Conservation (phyloP, 2,888 invertebrate genomes). For the Brenthis hecate region DNA sequence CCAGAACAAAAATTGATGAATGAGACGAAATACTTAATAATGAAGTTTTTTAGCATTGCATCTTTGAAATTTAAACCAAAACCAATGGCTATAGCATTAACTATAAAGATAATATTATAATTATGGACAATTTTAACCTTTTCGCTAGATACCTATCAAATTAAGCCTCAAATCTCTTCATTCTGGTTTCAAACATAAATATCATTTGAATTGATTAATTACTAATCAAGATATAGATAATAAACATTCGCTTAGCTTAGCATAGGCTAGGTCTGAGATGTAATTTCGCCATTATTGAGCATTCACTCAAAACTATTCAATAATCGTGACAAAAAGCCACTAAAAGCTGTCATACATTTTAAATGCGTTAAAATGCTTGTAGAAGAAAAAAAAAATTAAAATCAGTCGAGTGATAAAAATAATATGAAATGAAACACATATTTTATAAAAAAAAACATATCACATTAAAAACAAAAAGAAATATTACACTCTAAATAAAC, state of each 20-base stretch:
- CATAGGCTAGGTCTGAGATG: slow-evolving; percentile 41
- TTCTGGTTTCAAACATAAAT: slow-evolving; percentile 36
- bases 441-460: slow-evolving; percentile 61
- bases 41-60: slow-evolving; percentile 11
- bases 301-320: slow-evolving; percentile 31
- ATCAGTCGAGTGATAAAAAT: slow-evolving; percentile 47
- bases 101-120: slow-evolving; percentile 2
- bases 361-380: slow-evolving; percentile 38
- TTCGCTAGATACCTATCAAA: background rate
- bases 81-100: background rate
- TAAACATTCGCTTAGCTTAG: slow-evolving; percentile 39
- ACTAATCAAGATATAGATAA: slow-evolving; percentile 31
- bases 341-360: slow-evolving; percentile 34
- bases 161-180: slow-evolving; percentile 5
- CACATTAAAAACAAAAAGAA: slow-evolving; percentile 71
- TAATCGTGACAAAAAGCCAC: slow-evolving; percentile 35
- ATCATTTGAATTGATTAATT: slow-evolving; percentile 31
- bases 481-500: slow-evolving; percentile 77
- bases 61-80: slow-evolving; percentile 1
- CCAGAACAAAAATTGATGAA: slow-evolving; percentile 25
- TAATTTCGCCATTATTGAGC: slow-evolving; percentile 38
- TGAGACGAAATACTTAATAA: slow-evolving; percentile 1
- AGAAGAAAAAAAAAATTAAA: slow-evolving; percentile 43
- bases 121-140: slow-evolving; percentile 4
- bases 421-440: slow-evolving; percentile 46